Base-by-base conservation (phyloP, 2,888 invertebrate genomes). In the Eristalis intricaria region DNA sequence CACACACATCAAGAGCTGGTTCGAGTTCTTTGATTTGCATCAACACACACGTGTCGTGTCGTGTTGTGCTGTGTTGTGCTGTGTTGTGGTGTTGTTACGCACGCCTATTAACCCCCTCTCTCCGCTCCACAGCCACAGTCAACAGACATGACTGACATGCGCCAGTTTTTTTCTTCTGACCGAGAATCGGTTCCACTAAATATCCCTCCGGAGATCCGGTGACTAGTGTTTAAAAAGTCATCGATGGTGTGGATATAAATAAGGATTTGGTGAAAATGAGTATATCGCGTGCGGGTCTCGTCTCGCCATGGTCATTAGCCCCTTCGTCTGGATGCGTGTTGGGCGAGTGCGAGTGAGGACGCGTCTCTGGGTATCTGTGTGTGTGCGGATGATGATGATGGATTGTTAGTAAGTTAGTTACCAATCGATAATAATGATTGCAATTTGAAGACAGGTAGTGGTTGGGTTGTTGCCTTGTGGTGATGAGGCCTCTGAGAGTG, bases 201-300 rank as follows among this genome's bases (percentile, higher is more conserved):
- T 56, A 63, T 78, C 79, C 84, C 87, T 84, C 87, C 73, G 87
- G 87, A 87, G 86, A 83, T 86, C 78, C 79, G 86, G 84, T 84
- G 84, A 74, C 84, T 76, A 87, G 87, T 87, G 84, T 84, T 87
- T 84, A 87, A 87, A 84, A 87, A 87, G 87, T 87, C 87, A 84
- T 87, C 87, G 79, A 87, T 87, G 84, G 87, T 80, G 87, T 84
- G 87, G 84, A 87, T 87, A 87, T 87, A 87, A 87, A 87, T 87
- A 87, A 87, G 87, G 87, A 87, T 87, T 87, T 87, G 87, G 84
- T 87, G 87, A 87, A 87, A 87, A 87, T 87, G 87, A 76, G 87
- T 64, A 84, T 87, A 87, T 87, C 84, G 87, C 87, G 87, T 87
- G 87, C 79, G 84, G 87, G 8, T 19, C 50, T 19, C 50, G 50